Base-by-base conservation (phyloP, 2,888 invertebrate genomes). In the Cheilosia pagana region DNA sequence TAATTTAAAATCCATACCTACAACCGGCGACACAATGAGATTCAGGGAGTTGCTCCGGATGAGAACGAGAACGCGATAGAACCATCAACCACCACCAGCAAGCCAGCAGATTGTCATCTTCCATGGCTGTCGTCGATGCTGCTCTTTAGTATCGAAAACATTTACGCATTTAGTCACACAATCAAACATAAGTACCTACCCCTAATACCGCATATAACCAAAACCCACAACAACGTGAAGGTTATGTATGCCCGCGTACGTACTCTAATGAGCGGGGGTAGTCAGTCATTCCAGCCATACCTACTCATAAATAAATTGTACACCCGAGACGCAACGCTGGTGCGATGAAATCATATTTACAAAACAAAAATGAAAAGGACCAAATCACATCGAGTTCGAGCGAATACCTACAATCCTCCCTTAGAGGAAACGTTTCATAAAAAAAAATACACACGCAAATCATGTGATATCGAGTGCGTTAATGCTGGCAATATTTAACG, bases 121-220 rank as follows among this genome's bases (percentile, higher is more conserved):
- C n/a, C 45, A 62, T 63, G 41, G 25, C 41, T 16, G 21, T 48
- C 50, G 31, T 59, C 50, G 21, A 41, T 28, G 23, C 57, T 35
- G 19, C 57, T 43, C 68, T 67, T 72, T 78, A 55, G 48, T 53
- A 28, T 41, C 70, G 53, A 75, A 85, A 72, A 75, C 63, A 76
- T 82, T 77, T 77, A 79, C 85, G 81, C 81, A 70, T 85, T 85
- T 85, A 81, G 76, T 85, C 81, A 76, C 67, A 75, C 81, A 85
- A 85, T 81, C 81, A 76, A 71, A 75, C 68, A 70, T 68, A 63
- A 77, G 50, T 65, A 76, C 85, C 85, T 62, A 81, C 60, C 67
- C 78, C 68, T 78, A 79, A 85, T 76, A 23, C 19, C 28, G 52
- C 50, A 39, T 43, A 43, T 67, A 71, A 48, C 65, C 63, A 79